A percentile compares a stretch with the other conserved stretches of the same genome.
These are phyloP conservation scores for Trissolcus basalis DNA, from an alignment of 1,140 invertebrate genomes.

Conservation along the genomic window DNA sequence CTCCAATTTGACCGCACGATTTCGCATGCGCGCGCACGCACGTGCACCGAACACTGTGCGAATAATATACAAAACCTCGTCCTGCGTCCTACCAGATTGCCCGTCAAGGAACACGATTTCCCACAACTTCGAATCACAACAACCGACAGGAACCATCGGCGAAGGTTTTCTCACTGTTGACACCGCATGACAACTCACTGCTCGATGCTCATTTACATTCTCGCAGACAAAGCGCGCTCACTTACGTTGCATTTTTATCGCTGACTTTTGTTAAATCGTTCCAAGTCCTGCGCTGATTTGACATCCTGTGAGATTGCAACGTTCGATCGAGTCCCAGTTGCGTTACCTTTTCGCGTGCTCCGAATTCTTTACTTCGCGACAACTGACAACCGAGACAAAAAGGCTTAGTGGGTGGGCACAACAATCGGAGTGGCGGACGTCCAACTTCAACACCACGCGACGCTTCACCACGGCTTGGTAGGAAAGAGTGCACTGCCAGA, in stretches of 20 bases:
- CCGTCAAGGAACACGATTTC: not conserved
- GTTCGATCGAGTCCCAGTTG: no score
- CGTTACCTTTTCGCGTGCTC: no score
- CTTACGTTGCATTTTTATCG: conserved; percentile 4
- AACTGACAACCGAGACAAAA: not conserved
- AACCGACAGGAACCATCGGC: no score
- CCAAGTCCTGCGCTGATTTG: not conserved
- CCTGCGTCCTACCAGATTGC: conserved; percentile 6
- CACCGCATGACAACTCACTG: not conserved
- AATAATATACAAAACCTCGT: not conserved
- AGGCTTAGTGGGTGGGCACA: not conserved
- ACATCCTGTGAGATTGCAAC: conserved; percentile 3
- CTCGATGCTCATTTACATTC: not conserved
- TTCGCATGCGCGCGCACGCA: conserved; percentile 20
- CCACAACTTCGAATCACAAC: not conserved
- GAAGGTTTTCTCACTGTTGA: not conserved
- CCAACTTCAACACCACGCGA: not conserved
- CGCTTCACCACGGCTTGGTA: not conserved
- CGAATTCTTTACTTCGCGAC: not conserved
- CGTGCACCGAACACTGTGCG: conserved; percentile 1
- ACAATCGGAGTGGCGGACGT: not conserved
- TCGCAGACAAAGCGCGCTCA: conserved; percentile 5
- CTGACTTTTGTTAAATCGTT: conserved; percentile 5
- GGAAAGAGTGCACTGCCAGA: not conserved
- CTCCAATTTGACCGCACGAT: not conserved